phyloP scores from a whole-genome alignment of 2,113 vertebrate species.

The Oophaga pumilio region DNA sequence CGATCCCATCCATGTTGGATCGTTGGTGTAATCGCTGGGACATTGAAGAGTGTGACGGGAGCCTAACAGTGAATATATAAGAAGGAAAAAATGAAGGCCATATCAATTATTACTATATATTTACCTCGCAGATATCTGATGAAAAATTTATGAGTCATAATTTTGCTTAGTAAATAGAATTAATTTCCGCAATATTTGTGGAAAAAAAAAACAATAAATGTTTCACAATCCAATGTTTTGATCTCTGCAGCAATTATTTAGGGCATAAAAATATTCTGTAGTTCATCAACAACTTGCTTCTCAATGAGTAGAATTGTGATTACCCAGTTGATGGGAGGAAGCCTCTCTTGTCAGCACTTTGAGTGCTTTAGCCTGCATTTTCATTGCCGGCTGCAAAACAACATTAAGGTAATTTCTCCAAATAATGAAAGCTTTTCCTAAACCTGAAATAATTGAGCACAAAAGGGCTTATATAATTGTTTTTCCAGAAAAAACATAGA shows the following conservation, averaged over 20 bases:
- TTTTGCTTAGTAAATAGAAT: neutral
- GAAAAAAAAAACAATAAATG: constrained; percentile 7
- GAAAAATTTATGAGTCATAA: neutral
- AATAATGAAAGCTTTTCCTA: constrained; percentile 48
- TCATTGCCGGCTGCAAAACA: constrained; percentile 43
- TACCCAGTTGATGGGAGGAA: constrained; percentile 39
- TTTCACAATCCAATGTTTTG: constrained; percentile 17
- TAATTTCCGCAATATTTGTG: constrained; percentile 19
- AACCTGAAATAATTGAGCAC: constrained; percentile 31
- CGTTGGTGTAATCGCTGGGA: no score
- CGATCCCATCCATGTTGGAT: no score
- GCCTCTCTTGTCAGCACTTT: constrained; percentile 25
- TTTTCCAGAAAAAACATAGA: constrained; percentile 25
- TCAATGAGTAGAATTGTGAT: constrained; percentile 42
- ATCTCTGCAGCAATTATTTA: neutral
- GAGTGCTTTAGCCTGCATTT: constrained; percentile 40
- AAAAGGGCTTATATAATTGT: constrained; percentile 31
- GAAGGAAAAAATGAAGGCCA: no score
- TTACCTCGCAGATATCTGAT: no score
- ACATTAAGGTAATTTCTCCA: constrained; percentile 36
- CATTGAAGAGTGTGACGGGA: no score
- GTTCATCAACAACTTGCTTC: constrained; percentile 36
- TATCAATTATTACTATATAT: no score
- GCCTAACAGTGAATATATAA: no score
- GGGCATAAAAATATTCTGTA: constrained; percentile 35